A percentile compares a stretch with the other conserved stretches of the same genome.
Conservation (phyloP, 2,113 vertebrate species). For the Aspidoscelis tigris region DNA sequence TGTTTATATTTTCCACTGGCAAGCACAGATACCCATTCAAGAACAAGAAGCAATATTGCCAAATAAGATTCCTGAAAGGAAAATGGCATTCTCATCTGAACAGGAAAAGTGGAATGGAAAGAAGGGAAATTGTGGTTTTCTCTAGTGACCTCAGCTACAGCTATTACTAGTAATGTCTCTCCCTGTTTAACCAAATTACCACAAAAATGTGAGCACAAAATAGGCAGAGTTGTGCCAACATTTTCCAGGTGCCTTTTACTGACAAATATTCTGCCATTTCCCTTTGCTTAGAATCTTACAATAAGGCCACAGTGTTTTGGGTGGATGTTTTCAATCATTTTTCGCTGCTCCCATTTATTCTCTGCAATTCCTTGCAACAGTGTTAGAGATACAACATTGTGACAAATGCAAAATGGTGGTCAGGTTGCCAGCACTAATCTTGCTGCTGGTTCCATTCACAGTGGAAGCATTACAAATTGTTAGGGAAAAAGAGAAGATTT, state of each 20-base stretch:
- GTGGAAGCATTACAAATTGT: too few relatives aligned
- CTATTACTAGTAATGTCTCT: not conserved
- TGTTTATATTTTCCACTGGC: constrained; percentile 26
- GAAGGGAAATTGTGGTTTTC: not conserved
- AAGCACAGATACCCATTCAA: not conserved
- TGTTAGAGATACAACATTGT: not conserved
- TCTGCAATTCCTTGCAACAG: not conserved
- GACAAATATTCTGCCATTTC: not conserved
- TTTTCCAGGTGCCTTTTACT: not conserved
- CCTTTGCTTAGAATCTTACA: not conserved
- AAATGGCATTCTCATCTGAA: not conserved
- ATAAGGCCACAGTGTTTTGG: not conserved
- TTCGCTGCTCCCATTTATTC: not conserved
- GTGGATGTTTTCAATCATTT: not conserved
- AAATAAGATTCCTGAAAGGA: not conserved
- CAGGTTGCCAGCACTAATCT: not conserved
- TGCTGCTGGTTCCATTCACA: not conserved
- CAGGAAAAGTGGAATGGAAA: not conserved
- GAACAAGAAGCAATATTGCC: not conserved
- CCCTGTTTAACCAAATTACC: not conserved
- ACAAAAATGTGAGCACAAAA: not conserved
- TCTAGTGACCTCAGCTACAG: not conserved
- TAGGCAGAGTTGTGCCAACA: not conserved
- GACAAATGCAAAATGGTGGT: not conserved
- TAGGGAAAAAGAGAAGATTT: not conserved